Percentiles rank a stretch among this genome's conserved stretches.
Conservation (phyloP, 2,797 vertebrate genomes). For the Urophycis tenuis region DNA sequence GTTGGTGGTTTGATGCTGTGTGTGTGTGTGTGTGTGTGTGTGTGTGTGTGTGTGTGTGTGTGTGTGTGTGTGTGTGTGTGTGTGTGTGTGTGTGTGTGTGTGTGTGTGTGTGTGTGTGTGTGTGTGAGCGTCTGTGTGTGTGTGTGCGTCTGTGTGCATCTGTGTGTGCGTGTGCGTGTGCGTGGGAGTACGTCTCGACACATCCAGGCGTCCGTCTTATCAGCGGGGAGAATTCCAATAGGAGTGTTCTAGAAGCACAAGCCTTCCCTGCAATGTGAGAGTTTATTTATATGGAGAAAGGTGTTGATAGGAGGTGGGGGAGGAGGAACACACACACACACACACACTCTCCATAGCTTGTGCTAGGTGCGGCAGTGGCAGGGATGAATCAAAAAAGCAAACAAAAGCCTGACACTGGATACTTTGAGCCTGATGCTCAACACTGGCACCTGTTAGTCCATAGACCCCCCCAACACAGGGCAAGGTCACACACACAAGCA, state of each 20-base stretch:
- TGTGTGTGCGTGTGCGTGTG: no score
- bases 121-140: slow-evolving; percentile 21
- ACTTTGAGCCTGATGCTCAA: no score
- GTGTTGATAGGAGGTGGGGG: slow-evolving; percentile 56
- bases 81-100: slow-evolving; percentile 40
- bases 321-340: neutral
- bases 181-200: slow-evolving; percentile 38
- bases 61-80: slow-evolving; percentile 35
- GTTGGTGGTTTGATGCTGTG: slow-evolving; percentile 37
- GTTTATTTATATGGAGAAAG: slow-evolving; percentile 71
- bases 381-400: slow-evolving; percentile 71
- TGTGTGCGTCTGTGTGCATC: slow-evolving; percentile 7
- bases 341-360: no score
- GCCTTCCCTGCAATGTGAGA: slow-evolving; percentile 59
- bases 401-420: slow-evolving; percentile 66
- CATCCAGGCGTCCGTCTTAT: slow-evolving; percentile 51
- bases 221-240: slow-evolving; percentile 54
- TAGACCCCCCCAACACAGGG: slow-evolving; percentile 34
- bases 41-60: slow-evolving; percentile 22
- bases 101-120: neutral
- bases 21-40: slow-evolving; percentile 39
- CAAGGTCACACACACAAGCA: no score
- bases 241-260: slow-evolving; percentile 40
- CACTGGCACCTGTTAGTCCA: slow-evolving; percentile 68
- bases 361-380: slow-evolving; percentile 56